Percentiles rank a stretch among this genome's conserved stretches.
Evolutionary conservation across 2,797 vertebrate species (phyloP).

Genomic region (Paedocypris micromegethes): DNA sequence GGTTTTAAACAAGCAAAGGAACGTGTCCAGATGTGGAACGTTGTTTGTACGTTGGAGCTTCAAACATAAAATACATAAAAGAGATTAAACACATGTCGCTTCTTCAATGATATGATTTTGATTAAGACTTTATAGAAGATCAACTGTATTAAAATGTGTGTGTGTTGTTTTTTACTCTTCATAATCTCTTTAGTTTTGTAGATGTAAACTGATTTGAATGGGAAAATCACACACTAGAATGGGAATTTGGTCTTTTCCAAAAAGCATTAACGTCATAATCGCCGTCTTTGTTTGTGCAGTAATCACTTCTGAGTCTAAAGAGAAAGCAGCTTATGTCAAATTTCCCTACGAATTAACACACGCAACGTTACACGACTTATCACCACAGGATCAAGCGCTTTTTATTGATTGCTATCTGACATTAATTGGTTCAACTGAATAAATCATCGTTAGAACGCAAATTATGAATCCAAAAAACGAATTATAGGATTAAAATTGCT

Average conservation of each 20-base stretch:
- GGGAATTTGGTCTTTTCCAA: conserved; percentile 61
- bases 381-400: conserved; percentile 16
- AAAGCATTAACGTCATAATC: conserved; percentile 70
- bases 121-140: conserved; percentile 68
- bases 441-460: too few species aligned
- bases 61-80: conserved; percentile 57
- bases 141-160: conserved; percentile 58
- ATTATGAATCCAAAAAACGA: too few species aligned
- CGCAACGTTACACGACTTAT: conserved; percentile 10
- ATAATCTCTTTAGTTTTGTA: conserved; percentile 66
- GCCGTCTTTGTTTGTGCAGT: conserved; percentile 59
- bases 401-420: neutral
- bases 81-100: conserved; percentile 58
- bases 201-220: conserved; percentile 63
- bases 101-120: conserved; percentile 50
- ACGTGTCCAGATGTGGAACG: conserved; percentile 22
- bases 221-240: conserved; percentile 60
- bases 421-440: too few species aligned
- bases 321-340: conserved; percentile 60
- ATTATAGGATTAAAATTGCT: too few species aligned
- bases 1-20: too few species aligned
- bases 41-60: conserved; percentile 52
- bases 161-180: conserved; percentile 48
- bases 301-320: conserved; percentile 60
- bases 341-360: conserved; percentile 18